phyloP scores from a whole-genome alignment of 2,113 vertebrate species.

The Sarotherodon lohbergeri region DNA sequence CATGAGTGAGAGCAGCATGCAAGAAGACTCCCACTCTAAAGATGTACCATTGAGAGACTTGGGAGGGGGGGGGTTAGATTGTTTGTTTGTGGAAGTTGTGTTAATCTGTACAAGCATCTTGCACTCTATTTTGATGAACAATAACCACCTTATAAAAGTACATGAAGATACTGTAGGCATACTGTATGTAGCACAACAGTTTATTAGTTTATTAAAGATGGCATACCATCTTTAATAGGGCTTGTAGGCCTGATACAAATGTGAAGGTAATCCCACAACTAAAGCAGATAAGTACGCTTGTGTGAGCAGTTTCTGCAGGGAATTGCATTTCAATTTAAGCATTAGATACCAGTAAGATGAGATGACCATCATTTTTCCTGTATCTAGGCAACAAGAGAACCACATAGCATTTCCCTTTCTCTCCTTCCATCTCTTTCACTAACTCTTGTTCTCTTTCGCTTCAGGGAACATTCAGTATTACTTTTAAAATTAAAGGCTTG shows the following conservation, averaged over 20 bases:
- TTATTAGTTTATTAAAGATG: not conserved
- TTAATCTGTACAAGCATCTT: conserved; percentile 39
- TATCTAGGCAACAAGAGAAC: conserved; percentile 70
- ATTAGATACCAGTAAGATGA: conserved; percentile 25
- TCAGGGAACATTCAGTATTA: conserved; percentile 8
- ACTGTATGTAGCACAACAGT: not conserved
- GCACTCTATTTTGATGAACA: not conserved
- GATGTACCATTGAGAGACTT: conserved; percentile 16
- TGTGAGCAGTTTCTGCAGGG: not conserved
- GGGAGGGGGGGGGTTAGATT: not conserved
- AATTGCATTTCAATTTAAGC: conserved; percentile 19
- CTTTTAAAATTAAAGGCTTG: conserved; percentile 17
- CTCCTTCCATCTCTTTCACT: not conserved
- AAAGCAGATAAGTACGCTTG: not conserved
- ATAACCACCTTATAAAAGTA: not conserved
- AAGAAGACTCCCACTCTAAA: conserved; percentile 22
- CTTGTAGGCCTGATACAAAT: not conserved
- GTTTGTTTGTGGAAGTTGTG: conserved; percentile 39
- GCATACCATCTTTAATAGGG: not conserved
- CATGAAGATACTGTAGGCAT: not conserved
- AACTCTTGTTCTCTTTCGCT: not conserved
- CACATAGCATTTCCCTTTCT: conserved; percentile 15
- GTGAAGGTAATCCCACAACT: not conserved
- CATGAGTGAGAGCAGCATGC: conserved; percentile 12
- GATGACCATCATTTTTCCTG: conserved; percentile 12